Evolutionary conservation across 2,888 invertebrate species (phyloP).

Genomic region (Deilephila porcellus): DNA sequence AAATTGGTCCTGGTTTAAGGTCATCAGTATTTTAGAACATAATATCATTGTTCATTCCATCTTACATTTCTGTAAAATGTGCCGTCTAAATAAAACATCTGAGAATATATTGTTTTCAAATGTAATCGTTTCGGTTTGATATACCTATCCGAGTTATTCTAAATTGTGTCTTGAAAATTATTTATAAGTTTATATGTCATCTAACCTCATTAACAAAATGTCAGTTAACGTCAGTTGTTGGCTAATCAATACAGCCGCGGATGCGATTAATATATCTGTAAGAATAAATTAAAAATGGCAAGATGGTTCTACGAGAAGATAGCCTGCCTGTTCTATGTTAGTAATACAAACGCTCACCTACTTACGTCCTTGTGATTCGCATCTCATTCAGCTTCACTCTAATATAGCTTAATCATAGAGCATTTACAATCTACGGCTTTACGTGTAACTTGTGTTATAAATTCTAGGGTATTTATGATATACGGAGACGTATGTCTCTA

Average conservation of each 20-base stretch:
- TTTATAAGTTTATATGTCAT: background rate
- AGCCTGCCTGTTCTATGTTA: constrained; percentile 53
- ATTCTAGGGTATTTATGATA: constrained; percentile 88
- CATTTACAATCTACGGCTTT: constrained; percentile 46
- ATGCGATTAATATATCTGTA: constrained; percentile 32
- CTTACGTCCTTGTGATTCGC: constrained; percentile 36
- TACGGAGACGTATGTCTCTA: constrained; percentile 88
- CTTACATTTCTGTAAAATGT: constrained; percentile 58
- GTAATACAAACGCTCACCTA: constrained; percentile 40
- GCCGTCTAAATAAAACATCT: background rate
- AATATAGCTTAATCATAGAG: constrained; percentile 46
- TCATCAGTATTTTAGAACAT: constrained; percentile 77
- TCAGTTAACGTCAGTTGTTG: constrained; percentile 37
- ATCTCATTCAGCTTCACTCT: constrained; percentile 49
- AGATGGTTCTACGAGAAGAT: constrained; percentile 53
- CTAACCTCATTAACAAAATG: constrained; percentile 23
- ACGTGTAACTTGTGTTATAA: constrained; percentile 69
- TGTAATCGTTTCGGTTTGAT: background rate
- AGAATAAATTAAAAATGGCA: constrained; percentile 54
- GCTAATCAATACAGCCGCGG: constrained; percentile 38
- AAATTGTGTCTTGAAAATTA: background rate
- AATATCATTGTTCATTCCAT: constrained; percentile 75
- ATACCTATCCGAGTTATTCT: background rate
- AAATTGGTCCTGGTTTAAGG: constrained; percentile 89
- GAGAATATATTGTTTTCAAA: background rate